A percentile compares a stretch with the other conserved stretches of the same genome.
phyloP scores from a whole-genome alignment of 2,113 vertebrate species.

The Microtus ochrogaster region DNA sequence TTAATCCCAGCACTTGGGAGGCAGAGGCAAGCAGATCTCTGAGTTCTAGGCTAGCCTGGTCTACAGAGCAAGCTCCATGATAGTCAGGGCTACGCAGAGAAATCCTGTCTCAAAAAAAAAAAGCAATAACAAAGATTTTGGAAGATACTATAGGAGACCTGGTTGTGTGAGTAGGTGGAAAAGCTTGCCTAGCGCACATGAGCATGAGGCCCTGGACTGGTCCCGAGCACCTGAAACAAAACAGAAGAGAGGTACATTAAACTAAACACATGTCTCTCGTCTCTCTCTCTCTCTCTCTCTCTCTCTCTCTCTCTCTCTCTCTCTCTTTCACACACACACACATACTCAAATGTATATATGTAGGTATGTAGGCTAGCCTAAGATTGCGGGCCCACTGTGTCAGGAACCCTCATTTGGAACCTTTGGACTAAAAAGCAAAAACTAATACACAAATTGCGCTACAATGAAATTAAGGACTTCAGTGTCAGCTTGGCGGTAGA shows the following conservation, averaged over 20 bases:
- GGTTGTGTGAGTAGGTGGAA: background rate
- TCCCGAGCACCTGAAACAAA: background rate
- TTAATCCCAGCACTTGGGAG: background rate
- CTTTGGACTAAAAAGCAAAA: background rate
- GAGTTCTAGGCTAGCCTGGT: background rate
- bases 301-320: too few relatives aligned
- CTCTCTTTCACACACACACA: too few relatives aligned
- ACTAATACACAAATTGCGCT: background rate
- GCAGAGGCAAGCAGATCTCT: background rate
- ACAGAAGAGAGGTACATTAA: background rate
- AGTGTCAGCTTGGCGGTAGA: background rate
- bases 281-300: too few relatives aligned
- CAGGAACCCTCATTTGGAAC: background rate
- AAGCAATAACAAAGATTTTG: background rate
- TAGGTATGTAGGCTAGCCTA: background rate
- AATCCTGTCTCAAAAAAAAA: background rate
- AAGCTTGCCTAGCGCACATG: too few relatives aligned
- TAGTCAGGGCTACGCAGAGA: background rate
- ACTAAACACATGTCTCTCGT: background rate
- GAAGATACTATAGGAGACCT: background rate
- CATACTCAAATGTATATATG: too few relatives aligned
- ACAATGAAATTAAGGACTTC: background rate
- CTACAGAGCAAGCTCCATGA: background rate
- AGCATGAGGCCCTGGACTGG: background rate
- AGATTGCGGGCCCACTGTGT: background rate